Evolutionary conservation across 2,888 invertebrate genomes (phyloP).

Genomic region (Harmothoe impar): DNA sequence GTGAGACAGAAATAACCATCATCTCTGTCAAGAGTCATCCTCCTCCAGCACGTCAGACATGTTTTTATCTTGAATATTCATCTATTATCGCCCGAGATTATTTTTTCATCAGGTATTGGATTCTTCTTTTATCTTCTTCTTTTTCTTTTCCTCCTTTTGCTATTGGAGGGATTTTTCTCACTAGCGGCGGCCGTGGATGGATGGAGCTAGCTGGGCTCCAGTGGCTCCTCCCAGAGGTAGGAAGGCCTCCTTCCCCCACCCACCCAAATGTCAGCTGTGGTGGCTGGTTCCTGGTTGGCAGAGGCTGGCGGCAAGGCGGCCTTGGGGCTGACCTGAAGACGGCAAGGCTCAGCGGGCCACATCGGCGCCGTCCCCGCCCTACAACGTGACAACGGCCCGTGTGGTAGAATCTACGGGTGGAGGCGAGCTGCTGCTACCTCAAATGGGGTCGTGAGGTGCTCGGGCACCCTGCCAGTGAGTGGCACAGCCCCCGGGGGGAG

Average conservation of each 20-base stretch:
- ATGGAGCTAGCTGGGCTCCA: too few species aligned
- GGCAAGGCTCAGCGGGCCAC: background rate
- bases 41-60: background rate
- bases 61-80: conserved; percentile 7
- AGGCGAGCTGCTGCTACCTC: background rate
- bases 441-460: too few species aligned
- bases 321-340: background rate
- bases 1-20: background rate
- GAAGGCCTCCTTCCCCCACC: background rate
- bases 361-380: background rate
- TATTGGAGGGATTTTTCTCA: too few species aligned
- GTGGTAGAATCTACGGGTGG: background rate
- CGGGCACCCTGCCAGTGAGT: too few species aligned
- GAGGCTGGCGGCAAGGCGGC: background rate
- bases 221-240: too few species aligned
- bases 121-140: too few species aligned
- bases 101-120: too few species aligned
- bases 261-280: conserved; percentile 23
- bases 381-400: background rate
- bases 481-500: background rate
- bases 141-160: too few species aligned
- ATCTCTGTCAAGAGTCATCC: conserved; percentile 12
- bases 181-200: too few species aligned
- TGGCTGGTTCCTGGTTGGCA: background rate
- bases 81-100: background rate